Conservation (phyloP, 1,140 invertebrate genomes). For the Dolichoris vasculosae region DNA sequence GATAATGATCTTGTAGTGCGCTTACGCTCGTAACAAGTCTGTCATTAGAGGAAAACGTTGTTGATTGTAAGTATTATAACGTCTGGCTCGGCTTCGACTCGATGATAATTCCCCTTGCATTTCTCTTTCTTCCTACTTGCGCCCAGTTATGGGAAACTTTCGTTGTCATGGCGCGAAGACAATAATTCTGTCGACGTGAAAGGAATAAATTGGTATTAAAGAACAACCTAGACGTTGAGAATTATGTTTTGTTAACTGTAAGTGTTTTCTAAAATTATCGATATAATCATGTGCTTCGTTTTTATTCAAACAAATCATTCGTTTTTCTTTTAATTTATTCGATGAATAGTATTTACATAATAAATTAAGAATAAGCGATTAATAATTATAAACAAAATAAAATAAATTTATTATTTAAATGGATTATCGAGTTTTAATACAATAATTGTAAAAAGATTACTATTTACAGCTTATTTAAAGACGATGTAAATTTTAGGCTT, state of each 20-base stretch:
- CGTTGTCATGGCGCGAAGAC: neutral
- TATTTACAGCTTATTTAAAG: no score
- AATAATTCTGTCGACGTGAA: slow-evolving; percentile 24
- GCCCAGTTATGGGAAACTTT: neutral
- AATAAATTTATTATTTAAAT: no score
- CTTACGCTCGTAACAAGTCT: neutral
- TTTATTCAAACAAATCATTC: no score
- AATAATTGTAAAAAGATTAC: no score
- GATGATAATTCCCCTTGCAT: neutral
- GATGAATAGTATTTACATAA: no score
- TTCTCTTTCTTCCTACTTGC: slow-evolving; percentile 1
- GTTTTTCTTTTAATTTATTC: no score
- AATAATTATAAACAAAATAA: no score
- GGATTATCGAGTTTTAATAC: no score
- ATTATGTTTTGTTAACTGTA: neutral
- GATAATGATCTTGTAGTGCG: slow-evolving; percentile 4
- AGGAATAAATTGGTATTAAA: neutral
- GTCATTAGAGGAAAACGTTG: neutral
- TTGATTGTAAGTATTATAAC: neutral
- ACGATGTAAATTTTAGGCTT: no score
- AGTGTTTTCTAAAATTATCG: neutral
- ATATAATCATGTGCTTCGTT: neutral
- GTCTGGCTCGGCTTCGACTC: neutral
- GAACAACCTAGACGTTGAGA: neutral
- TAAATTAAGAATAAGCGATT: no score